Conservation (phyloP, 2,888 invertebrate genomes). For the Eupithecia subumbrata region DNA sequence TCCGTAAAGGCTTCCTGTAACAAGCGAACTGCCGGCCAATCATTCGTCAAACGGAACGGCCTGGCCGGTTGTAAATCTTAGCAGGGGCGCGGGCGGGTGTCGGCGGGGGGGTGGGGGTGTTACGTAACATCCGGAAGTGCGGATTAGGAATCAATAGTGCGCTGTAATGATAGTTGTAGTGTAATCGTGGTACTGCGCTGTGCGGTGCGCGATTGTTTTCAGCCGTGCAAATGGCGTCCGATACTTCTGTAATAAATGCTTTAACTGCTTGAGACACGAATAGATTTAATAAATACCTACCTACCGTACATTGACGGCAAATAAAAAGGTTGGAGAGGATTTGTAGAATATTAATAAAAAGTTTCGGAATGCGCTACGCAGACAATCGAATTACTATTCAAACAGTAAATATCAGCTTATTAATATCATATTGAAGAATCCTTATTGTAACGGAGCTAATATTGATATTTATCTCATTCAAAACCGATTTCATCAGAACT, state of each 20-base stretch:
- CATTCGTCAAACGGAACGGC: slow-evolving; percentile 77
- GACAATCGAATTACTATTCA: slow-evolving; percentile 1
- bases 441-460: slow-evolving; percentile 36
- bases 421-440: slow-evolving; percentile 17
- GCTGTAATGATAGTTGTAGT: slow-evolving; percentile 80
- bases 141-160: slow-evolving; percentile 85
- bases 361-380: background rate
- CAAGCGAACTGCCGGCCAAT: slow-evolving; percentile 72
- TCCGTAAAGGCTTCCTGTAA: slow-evolving; percentile 64
- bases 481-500: slow-evolving; percentile 37
- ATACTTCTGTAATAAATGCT: background rate
- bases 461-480: slow-evolving; percentile 39
- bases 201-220: slow-evolving; percentile 61
- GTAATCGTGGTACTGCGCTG: slow-evolving; percentile 74
- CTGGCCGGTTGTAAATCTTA: slow-evolving; percentile 77
- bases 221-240: background rate
- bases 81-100: slow-evolving; percentile 52
- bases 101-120: slow-evolving; percentile 53
- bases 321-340: background rate
- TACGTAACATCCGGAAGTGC: slow-evolving; percentile 84
- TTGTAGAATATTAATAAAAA: background rate
- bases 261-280: background rate
- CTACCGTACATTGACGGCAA: background rate
- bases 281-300: background rate
- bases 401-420: slow-evolving; percentile 9